These are phyloP conservation scores for Vanessa cardui DNA, from an alignment of 2,888 invertebrate genomes.

Conservation along the genomic window DNA sequence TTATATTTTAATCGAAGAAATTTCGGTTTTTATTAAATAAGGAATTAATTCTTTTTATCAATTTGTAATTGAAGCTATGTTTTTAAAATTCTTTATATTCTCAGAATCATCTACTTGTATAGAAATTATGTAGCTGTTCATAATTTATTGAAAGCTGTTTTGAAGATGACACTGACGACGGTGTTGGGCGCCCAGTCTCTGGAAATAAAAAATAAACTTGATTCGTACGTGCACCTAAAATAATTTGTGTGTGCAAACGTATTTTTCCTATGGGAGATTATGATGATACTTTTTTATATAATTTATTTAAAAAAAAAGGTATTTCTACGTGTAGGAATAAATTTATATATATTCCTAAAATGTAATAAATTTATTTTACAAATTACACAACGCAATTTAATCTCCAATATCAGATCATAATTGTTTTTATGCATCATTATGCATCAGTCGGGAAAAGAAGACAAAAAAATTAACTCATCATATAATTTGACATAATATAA, in stretches of 20 bases:
- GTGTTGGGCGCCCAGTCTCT: neutral
- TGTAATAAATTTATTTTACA: neutral
- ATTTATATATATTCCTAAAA: neutral
- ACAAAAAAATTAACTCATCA: conserved; percentile 66
- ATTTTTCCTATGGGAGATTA: neutral
- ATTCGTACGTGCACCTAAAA: neutral
- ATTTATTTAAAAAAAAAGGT: too few relatives aligned
- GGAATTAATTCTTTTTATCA: neutral
- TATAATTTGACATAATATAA: conserved; percentile 15
- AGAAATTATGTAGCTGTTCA: too few relatives aligned
- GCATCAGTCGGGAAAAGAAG: conserved; percentile 80
- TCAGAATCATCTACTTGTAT: neutral
- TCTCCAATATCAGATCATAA: conserved; percentile 38
- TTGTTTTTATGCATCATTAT: conserved; percentile 57
- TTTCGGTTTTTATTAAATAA: neutral
- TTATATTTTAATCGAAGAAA: neutral
- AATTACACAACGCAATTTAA: neutral
- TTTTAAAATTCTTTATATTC: neutral
- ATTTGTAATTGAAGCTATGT: neutral
- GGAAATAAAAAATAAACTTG: neutral
- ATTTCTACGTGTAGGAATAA: too few relatives aligned
- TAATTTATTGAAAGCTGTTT: neutral
- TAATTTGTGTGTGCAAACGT: neutral
- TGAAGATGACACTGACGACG: neutral
- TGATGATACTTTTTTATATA: neutral